Conservation (phyloP, 92 coral and sea anemone genomes). For the Epizoanthus rinbou region DNA sequence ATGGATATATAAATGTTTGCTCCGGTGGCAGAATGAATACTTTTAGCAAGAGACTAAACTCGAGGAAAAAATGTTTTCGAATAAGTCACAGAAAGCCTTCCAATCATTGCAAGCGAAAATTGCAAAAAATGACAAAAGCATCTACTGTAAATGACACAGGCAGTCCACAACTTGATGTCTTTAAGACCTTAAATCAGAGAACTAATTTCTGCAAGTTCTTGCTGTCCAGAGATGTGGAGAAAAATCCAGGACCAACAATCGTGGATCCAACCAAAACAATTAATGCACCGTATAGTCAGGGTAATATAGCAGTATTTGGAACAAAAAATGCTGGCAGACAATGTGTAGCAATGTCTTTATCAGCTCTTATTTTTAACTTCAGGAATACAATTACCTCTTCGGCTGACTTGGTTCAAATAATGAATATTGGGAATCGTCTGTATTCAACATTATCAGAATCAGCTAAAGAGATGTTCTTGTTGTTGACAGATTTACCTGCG, state of each 20-base stretch:
- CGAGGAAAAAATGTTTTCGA: no score
- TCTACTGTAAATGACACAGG: not conserved
- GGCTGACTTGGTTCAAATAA: no score
- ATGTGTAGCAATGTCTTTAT: not conserved
- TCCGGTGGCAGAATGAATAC: no score
- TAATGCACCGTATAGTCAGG: no score
- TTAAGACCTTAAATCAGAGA: slow-evolving; percentile 1
- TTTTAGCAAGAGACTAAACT: no score
- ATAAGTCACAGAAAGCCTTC: not conserved
- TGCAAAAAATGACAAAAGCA: slow-evolving; percentile 1
- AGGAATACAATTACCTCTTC: not conserved
- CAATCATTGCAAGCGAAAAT: not conserved
- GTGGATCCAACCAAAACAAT: no score
- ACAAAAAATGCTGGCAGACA: not conserved
- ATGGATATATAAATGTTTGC: no score
- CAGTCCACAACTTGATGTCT: not conserved
- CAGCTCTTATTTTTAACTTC: slow-evolving; percentile 1
- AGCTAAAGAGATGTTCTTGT: no score
- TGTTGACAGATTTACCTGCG: no score
- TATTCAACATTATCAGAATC: no score
- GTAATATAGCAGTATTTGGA: not conserved
- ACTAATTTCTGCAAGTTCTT: not conserved
- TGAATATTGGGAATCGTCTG: no score
- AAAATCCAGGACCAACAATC: no score
- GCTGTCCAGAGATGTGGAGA: not conserved